A percentile compares a stretch with the other conserved stretches of the same genome.
These are phyloP conservation scores for Bombus superbus DNA, from an alignment of 1,140 invertebrate genomes.

Conservation along the genomic window DNA sequence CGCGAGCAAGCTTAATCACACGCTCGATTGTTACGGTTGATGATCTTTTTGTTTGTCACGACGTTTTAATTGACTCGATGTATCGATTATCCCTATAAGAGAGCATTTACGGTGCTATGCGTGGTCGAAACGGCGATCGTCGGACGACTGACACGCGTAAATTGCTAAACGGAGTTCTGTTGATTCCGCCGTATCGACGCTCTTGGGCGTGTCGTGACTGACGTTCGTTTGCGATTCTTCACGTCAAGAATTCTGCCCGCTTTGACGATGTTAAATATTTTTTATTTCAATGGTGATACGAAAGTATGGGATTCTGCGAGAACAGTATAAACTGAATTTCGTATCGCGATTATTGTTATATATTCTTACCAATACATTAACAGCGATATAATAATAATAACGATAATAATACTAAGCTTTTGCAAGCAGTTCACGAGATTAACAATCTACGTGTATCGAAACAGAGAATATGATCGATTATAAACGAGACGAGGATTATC, in stretches of 20 bases:
- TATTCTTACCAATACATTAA: too few species aligned
- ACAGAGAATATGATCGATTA: not conserved
- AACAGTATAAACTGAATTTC: not conserved
- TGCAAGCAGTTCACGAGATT: not conserved
- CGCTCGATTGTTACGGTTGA: slow-evolving; percentile 34
- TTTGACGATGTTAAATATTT: not conserved
- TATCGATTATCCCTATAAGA: slow-evolving; percentile 43
- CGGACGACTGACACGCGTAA: slow-evolving; percentile 19
- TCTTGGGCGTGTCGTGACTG: not conserved
- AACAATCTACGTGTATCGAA: too few species aligned
- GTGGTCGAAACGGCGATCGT: not conserved
- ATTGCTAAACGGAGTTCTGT: slow-evolving; percentile 29
- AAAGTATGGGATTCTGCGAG: not conserved
- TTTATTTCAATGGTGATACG: not conserved
- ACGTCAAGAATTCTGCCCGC: too few species aligned
- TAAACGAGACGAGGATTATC: not conserved
- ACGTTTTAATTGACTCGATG: slow-evolving; percentile 45
- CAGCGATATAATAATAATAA: not conserved
- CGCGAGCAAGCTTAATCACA: slow-evolving; percentile 32
- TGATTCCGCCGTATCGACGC: not conserved
- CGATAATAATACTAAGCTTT: not conserved
- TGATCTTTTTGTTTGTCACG: slow-evolving; percentile 38
- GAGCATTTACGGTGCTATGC: not conserved
- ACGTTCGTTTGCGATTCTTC: not conserved
- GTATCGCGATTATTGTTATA: not conserved